Base-by-base conservation (phyloP, 2,888 invertebrate species). In the Thymelicus lineola region DNA sequence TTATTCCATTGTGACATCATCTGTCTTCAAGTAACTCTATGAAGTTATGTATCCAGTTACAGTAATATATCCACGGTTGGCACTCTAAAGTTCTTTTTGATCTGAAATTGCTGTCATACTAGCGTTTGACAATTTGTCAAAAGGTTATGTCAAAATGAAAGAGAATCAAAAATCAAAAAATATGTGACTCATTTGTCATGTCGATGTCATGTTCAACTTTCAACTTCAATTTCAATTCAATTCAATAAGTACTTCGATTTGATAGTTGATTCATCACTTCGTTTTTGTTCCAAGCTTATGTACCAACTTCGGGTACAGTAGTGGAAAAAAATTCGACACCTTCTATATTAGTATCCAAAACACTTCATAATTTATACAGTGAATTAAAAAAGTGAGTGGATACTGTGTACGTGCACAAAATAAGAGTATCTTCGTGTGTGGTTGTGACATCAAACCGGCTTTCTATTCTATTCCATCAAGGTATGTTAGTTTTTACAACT, bases 401-500 rank as follows among this genome's bases (percentile, higher is more conserved):
- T 20, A 20, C 20, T 36, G 57, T 57, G n/a, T 58, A 38, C 58
- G 58, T 15, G 58, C 38, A n/a, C 38, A 5, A 38, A 38, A 15
- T 38, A 63, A 20, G 38, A 61, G 17, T 4, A 48, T 17, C 38
- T 36, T 55, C 50, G 64, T 53, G 64, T 64, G 64, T 64, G 64
- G 55, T 45, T 64, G 42, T 55, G 55, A 35, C 62, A 50, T 55
- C 42, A 46, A 70, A 70, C 70, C 70, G 70, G 70, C 70, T 70
- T 70, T 70, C 70, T 57, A 59, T 70, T 70, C 70, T 57, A 59
- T 70, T 70, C 64, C 36, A 50, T 20, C 63, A 59, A 64, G 64
- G 63, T 70, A 53, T 59, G 50, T 58, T 15, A 45, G 57, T 65
- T 65, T 65, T 42, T 57, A 20, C 20, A n/a, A 42, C 42, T 35